A percentile compares a stretch with the other conserved stretches of the same genome.
Evolutionary conservation across 2,113 vertebrate genomes (phyloP).

Genomic region (Oryzias javanicus): DNA sequence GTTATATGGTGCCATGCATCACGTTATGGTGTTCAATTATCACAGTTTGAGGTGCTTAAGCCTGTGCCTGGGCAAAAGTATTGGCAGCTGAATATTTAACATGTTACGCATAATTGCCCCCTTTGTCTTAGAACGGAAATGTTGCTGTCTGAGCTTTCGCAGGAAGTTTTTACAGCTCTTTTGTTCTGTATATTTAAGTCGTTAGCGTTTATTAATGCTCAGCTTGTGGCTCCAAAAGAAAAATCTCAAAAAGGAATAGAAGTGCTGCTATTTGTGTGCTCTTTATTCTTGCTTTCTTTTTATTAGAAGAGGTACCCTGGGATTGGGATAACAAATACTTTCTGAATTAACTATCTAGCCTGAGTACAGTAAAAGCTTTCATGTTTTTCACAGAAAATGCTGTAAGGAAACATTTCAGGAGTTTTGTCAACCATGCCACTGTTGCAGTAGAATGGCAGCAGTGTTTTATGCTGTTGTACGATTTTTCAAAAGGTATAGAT

Average conservation of each 20-base stretch:
- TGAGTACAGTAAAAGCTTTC: no score
- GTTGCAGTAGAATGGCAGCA: no score
- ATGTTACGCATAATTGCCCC: slow-evolving; percentile 37
- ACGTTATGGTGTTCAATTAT: slow-evolving; percentile 65
- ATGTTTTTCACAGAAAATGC: no score
- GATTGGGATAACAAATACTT: background rate
- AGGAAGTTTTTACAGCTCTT: background rate
- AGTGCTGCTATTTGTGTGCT: background rate
- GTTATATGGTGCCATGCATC: slow-evolving; percentile 61
- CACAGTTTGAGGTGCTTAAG: slow-evolving; percentile 66
- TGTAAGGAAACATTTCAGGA: no score
- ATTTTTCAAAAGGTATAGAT: no score
- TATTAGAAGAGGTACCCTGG: background rate
- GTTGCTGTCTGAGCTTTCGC: slow-evolving; percentile 29
- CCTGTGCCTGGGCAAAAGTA: slow-evolving; percentile 57
- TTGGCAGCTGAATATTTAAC: slow-evolving; percentile 58
- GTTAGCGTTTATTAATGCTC: slow-evolving; percentile 14
- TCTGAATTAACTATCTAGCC: no score
- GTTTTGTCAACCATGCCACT: no score
- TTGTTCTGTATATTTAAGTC: slow-evolving; percentile 1
- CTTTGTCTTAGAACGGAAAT: slow-evolving; percentile 26
- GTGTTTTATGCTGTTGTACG: no score
- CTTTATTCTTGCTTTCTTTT: background rate
- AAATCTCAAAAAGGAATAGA: background rate
- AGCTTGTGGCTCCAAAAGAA: slow-evolving; percentile 9